Conservation (phyloP, 1,140 invertebrate genomes). For the Leptinotarsa texana region DNA sequence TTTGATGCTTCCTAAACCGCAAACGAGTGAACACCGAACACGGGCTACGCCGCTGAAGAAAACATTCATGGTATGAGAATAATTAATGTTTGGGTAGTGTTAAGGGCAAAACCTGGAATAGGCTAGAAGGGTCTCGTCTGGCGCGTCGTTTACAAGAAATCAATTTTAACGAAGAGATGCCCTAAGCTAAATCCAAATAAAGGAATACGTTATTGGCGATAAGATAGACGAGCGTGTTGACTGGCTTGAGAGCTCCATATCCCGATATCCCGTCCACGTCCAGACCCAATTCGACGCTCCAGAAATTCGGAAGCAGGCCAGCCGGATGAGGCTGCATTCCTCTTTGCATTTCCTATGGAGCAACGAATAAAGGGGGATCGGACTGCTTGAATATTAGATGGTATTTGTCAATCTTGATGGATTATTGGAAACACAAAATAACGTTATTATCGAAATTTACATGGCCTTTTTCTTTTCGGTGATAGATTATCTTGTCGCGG, state of each 20-base stretch:
- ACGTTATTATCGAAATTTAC: conserved; percentile 34
- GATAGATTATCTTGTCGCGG: conserved; percentile 1
- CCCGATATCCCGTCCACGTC: conserved; percentile 18
- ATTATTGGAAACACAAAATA: conserved; percentile 29
- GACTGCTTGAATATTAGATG: conserved; percentile 36
- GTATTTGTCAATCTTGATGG: conserved; percentile 42
- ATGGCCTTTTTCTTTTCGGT: conserved; percentile 13
- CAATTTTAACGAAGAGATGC: conserved; percentile 48
- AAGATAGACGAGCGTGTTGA: conserved; percentile 45
- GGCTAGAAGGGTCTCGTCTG: conserved; percentile 32
- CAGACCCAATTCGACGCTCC: conserved; percentile 14
- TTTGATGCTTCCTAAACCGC: conserved; percentile 4
- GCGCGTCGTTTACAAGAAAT: conserved; percentile 48
- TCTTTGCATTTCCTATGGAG: conserved; percentile 25
- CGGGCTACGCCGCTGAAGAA: conserved; percentile 31
- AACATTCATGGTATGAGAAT: conserved; percentile 49
- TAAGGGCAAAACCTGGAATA: conserved; percentile 35
- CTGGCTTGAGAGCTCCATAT: conserved; percentile 17
- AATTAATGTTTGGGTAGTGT: conserved; percentile 51
- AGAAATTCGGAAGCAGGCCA: conserved; percentile 14
- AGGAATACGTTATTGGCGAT: conserved; percentile 49
- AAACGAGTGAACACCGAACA: background rate
- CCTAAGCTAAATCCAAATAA: conserved; percentile 44
- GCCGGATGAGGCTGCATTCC: conserved; percentile 26
- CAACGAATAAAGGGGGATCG: conserved; percentile 25